Base-by-base conservation (phyloP, 1,140 invertebrate species). In the Drosophila sp. region DNA sequence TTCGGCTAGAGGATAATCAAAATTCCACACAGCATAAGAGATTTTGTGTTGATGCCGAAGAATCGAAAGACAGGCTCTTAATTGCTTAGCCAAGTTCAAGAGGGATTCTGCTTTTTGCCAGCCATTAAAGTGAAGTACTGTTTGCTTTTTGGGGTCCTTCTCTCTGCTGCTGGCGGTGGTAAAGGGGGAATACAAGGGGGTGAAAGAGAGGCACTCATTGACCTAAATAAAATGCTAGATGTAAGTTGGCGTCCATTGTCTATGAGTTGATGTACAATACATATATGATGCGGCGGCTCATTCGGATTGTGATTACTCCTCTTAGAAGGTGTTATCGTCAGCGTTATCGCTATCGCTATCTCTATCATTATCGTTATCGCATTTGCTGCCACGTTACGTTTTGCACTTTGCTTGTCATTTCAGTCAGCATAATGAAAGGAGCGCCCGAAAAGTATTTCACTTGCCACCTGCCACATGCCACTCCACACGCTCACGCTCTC, bases 141-240 rank as follows among this genome's bases (percentile, higher is more conserved):
- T 57, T 58, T 48, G 53, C n/a, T 48, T 48, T 36, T 21, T n/a
- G n/a, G 61, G 46, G 25, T 7, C 40, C 13, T 21, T n/a, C 9
- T 4, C 9, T 4, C 3, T 16, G n/a, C 11, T 34, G 43, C 16
- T 1, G 11, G n/a, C 6, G n/a, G 13, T 18, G n/a, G 32, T 32
- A 32, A n/a, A 11, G 25, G 16, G 6, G 8, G 4, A 38, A 27
- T 5, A 21, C 8, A 14, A n/a, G 18, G 2, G 13, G 21, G 1
- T 9, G 8, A 7, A 29, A 7, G 32, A 27, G 8, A 13, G 25
- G n/a, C 56, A 62, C 86, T 83, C 82, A 89, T 87, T 87, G 83
- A 89, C 84, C 84, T 78, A 87, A 86, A 86, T 87, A 81, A 87
- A 87, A 82, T 76, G 82, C 75, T 75, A 69, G 51, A 54, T 76